Evolutionary conservation across 2,888 invertebrate species (phyloP), one percentile per base, ranked within the genome.

Genomic region (Amiota communis): DNA sequence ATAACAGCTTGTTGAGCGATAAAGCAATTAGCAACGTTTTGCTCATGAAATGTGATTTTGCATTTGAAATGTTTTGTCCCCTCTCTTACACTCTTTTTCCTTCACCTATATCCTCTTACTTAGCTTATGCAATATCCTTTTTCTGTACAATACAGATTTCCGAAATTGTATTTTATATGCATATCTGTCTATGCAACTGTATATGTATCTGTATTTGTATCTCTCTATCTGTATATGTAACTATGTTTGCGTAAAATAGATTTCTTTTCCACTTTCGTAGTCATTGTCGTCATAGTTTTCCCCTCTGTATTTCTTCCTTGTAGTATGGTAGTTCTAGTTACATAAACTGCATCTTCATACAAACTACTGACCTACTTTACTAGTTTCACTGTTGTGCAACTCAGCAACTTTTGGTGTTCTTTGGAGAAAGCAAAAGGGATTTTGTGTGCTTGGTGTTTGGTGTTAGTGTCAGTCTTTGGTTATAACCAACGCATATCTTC

Each of bases 1-100:
- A 79, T 78, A 84, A 85, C 86, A 86, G 86, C 86, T 83, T 83
- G 86, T 86, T 83, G 86, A 85, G 84, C 86, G 84, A 79, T 83
- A 85, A 86, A 85, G 86, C 83, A 85, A 83, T 86, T 83, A 83
- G 81, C 78, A 85, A 78, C 61, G n/a, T 70, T 70, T 59, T 56
- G 64, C 20, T 46, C 63, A 51, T 80, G 83, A 83, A 86, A 83
- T 86, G 86, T 86, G 81, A 85, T 86, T 83, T 85, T 79, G 80
- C 81, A 83, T 83, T 86, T 80, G 80, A 83, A 85, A 85, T 80
- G 79, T 76, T 20, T 23, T 46, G 6, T n/a, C 4, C 12, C 53
- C 53, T 10, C 53, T 6, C 53, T n/a, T 46, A 63, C 17, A 12
- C 59, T 8, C 8, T 59, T 20, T 9, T 12, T 11, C 4, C 59